A percentile compares a stretch with the other conserved stretches of the same genome.
Evolutionary conservation across 2,888 invertebrate genomes (phyloP).

Genomic region (Aspidiotus destructor): DNA sequence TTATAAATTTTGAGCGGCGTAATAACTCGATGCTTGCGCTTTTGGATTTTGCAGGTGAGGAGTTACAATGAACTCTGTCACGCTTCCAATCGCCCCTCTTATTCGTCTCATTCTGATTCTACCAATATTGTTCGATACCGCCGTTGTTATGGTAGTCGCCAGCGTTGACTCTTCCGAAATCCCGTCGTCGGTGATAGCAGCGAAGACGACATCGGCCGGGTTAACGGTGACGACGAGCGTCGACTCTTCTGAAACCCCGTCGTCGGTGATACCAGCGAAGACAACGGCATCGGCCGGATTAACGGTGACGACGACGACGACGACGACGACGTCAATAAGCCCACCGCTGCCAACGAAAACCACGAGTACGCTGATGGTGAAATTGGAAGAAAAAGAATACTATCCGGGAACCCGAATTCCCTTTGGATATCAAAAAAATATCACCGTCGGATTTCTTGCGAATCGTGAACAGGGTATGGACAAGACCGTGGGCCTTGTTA

Average conservation of each 20-base stretch:
- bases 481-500: conserved; percentile 72
- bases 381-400: conserved; percentile 29
- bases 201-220: background rate
- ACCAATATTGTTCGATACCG: background rate
- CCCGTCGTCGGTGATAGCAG: background rate
- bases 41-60: conserved; percentile 21
- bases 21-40: background rate
- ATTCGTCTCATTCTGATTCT: conserved; percentile 8
- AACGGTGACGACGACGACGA: conserved; percentile 39
- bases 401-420: conserved; percentile 2
- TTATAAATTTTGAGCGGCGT: too few relatives aligned
- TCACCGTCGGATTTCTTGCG: conserved; percentile 78
- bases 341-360: background rate
- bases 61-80: conserved; percentile 28
- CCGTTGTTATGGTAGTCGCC: background rate
- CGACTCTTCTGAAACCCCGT: background rate
- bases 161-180: background rate
- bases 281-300: background rate
- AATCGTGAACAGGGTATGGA: conserved; percentile 63
- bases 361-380: conserved; percentile 32
- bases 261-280: background rate
- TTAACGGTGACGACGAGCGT: background rate
- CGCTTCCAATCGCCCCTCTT: conserved; percentile 6
- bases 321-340: conserved; percentile 41
- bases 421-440: conserved; percentile 41